These are phyloP conservation scores for Semnornis frantzii DNA, from an alignment of 2,113 vertebrate species.

Conservation along the genomic window DNA sequence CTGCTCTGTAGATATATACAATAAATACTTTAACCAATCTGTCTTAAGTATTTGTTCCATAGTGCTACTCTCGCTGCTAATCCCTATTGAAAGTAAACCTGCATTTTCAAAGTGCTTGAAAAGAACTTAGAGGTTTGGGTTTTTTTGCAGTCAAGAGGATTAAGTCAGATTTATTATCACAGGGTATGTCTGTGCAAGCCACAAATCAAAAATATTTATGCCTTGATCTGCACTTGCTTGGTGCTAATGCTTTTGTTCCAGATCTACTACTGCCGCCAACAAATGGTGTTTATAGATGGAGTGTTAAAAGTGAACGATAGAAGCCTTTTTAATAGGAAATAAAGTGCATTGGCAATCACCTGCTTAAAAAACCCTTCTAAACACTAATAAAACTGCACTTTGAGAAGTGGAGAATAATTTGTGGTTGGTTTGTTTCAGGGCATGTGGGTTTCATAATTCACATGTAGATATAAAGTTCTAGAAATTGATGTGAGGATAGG, in stretches of 20 bases:
- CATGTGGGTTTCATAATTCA: not conserved
- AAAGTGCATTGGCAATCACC: not conserved
- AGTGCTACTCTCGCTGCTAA: not conserved
- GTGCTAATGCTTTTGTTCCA: not conserved
- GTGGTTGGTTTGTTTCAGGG: not conserved
- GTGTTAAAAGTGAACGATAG: not conserved
- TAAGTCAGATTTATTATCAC: constrained; percentile 24
- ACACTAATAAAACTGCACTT: not conserved
- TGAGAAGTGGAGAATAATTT: not conserved
- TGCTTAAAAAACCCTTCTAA: not conserved
- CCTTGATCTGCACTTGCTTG: not conserved
- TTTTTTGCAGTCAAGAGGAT: constrained; percentile 31
- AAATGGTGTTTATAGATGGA: not conserved
- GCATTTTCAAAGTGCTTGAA: constrained; percentile 32
- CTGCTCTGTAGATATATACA: not conserved
- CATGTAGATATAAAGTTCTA: not conserved
- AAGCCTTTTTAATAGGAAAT: not conserved
- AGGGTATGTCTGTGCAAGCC: not conserved
- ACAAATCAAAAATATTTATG: not conserved
- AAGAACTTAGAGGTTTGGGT: not conserved
- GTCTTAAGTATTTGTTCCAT: not conserved
- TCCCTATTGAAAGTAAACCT: not conserved
- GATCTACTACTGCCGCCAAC: not conserved
- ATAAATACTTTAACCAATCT: not conserved
- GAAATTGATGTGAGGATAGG: not conserved